Evolutionary conservation across 2,888 invertebrate genomes (phyloP).

Genomic region (Scrobipalpa atriplicella): DNA sequence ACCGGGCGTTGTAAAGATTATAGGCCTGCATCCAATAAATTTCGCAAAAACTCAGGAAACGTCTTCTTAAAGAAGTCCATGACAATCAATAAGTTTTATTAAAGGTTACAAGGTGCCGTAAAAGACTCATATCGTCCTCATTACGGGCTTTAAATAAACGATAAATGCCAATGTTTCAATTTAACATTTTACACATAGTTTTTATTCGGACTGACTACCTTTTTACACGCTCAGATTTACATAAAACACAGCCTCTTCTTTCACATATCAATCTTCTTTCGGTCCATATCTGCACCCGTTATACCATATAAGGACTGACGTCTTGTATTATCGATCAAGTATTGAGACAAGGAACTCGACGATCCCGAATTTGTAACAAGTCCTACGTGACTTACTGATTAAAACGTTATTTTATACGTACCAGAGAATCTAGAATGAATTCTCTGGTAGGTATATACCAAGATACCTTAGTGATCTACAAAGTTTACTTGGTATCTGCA

Average conservation of each 20-base stretch:
- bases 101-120: slow-evolving; percentile 27
- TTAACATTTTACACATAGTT: slow-evolving; percentile 13
- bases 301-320: background rate
- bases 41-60: slow-evolving; percentile 19
- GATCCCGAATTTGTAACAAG: slow-evolving; percentile 1
- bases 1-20: slow-evolving; percentile 6
- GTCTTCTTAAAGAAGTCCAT: slow-evolving; percentile 19
- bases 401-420: background rate
- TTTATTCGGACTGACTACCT: background rate
- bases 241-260: background rate
- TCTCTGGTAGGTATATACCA: too few relatives aligned
- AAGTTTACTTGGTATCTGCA: background rate
- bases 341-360: slow-evolving; percentile 1
- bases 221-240: slow-evolving; percentile 3
- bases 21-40: slow-evolving; percentile 11
- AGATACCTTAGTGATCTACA: too few relatives aligned
- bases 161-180: slow-evolving; percentile 29
- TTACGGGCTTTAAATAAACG: slow-evolving; percentile 23
- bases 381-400: background rate
- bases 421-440: too few relatives aligned
- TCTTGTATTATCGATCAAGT: background rate
- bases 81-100: slow-evolving; percentile 16
- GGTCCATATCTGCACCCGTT: background rate
- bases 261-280: slow-evolving; percentile 16
- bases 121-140: slow-evolving; percentile 25